Conservation (phyloP, 2,888 invertebrate species). For the Limnephilus lunatus region DNA sequence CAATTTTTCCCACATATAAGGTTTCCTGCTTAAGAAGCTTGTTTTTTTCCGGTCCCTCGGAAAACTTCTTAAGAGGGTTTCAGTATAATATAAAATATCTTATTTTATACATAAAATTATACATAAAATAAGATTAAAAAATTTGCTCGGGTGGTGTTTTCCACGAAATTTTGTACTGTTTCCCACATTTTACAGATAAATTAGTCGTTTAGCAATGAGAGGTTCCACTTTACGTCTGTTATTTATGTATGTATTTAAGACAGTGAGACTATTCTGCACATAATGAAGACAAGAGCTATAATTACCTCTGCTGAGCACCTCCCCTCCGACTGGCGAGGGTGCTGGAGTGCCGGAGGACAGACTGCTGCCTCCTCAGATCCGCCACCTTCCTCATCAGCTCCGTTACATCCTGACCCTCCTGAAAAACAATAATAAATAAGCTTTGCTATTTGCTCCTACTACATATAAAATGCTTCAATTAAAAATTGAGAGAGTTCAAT, state of each 20-base stretch:
- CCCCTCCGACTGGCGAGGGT: conserved; percentile 70
- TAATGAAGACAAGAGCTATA: background rate
- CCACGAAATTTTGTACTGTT: too few species aligned
- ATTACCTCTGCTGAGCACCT: conserved; percentile 68
- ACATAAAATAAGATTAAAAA: background rate
- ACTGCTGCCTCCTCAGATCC: conserved; percentile 82
- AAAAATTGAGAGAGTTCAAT: too few species aligned
- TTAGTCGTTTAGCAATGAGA: background rate
- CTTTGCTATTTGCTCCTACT: too few species aligned
- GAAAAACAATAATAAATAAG: conserved; percentile 50
- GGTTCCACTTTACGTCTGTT: background rate
- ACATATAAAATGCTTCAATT: too few species aligned
- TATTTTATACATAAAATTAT: too few species aligned
- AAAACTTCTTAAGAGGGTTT: too few species aligned
- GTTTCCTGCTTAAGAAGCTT: too few species aligned
- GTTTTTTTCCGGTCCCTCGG: too few species aligned
- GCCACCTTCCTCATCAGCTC: conserved; percentile 87
- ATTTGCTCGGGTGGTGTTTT: too few species aligned
- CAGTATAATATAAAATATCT: too few species aligned
- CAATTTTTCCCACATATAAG: too few species aligned
- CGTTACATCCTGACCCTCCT: conserved; percentile 90
- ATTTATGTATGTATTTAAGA: background rate
- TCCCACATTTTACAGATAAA: too few species aligned
- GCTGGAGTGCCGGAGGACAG: conserved; percentile 70
- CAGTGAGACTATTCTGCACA: background rate